Evolutionary conservation across 1,140 invertebrate species (phyloP).

Genomic region (Macrobrachium rosenbergii): DNA sequence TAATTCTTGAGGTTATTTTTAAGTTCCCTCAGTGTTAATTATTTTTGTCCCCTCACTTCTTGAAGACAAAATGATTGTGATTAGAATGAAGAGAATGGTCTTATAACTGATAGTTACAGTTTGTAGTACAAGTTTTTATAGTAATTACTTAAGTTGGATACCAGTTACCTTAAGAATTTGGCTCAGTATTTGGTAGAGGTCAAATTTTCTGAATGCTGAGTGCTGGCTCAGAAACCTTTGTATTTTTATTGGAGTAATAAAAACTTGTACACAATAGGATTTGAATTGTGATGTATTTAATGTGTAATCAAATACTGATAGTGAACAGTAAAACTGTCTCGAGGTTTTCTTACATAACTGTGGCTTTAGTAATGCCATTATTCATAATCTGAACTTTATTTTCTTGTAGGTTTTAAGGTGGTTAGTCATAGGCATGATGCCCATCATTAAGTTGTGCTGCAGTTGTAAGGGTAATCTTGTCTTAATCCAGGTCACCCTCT

Average conservation of each 20-base stretch:
- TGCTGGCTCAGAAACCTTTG: no score
- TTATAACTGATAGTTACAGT: not conserved
- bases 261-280: no score
- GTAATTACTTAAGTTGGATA: not conserved
- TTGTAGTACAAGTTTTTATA: not conserved
- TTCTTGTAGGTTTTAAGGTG: not conserved
- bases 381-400: not conserved
- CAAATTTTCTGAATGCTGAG: no score
- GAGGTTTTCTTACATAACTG: no score
- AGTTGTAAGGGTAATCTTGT: slow-evolving; percentile 56
- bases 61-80: not conserved
- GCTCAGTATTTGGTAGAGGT: no score
- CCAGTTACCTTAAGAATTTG: no score
- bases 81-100: not conserved
- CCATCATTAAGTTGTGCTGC: slow-evolving; percentile 58
- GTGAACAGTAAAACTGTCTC: no score
- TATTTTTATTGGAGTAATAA: no score
- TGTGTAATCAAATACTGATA: no score
- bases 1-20: no score
- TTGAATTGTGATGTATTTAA: no score
- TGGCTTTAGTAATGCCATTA: not conserved
- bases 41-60: not conserved
- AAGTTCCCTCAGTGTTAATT: no score
- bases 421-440: slow-evolving; percentile 14
- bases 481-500: slow-evolving; percentile 36